Evolutionary conservation across 2,888 invertebrate species (phyloP), one percentile per base, ranked within the genome.

Genomic region (Pharmacophagus antenor): DNA sequence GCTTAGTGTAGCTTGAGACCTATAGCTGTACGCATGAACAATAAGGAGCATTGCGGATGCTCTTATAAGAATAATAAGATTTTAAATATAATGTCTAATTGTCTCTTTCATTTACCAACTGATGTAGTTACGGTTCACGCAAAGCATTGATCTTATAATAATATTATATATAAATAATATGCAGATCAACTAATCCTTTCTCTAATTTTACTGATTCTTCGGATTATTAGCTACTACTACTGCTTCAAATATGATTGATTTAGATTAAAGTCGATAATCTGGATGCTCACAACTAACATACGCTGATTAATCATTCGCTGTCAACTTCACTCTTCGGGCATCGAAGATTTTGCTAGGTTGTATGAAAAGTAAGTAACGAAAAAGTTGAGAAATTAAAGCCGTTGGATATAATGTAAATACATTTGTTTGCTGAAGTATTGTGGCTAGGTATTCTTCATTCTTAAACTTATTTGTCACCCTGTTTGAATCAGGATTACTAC

Each of bases 271-370:
- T 37, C 5, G 51, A 56, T 47, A 65, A 56, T 54, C 62, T 65
- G 52, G 48, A 52, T 51, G 54, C 61, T 56, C 61, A 54, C 60
- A 57, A 57, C 61, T 59, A 60, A 63, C 61, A 64, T 59, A 62
- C 56, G 62, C 64, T 58, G 63, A 68, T 69, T 67, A 69, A 69
- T 69, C 65, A 69, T 67, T 65, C 41, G 62, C 65, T 66, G 68
- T 67, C 68, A 64, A 59, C 61, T 63, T 68, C 63, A 63, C 56
- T 69, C 63, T 57, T 56, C 25, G 20, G 50, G 27, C 22, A 50
- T 17, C 42, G 18, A 49, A 20, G 58, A 48, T 42, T 61, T 63
- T 56, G 44, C 50, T 57, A 56, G 58, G 55, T 57, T 65, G 18
- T 20, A 27, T 15, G 27, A 47, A 41, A 56, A 49, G 17, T 42